These are phyloP conservation scores for Heteropelma amictum DNA, from an alignment of 2,888 invertebrate genomes.

Conservation along the genomic window DNA sequence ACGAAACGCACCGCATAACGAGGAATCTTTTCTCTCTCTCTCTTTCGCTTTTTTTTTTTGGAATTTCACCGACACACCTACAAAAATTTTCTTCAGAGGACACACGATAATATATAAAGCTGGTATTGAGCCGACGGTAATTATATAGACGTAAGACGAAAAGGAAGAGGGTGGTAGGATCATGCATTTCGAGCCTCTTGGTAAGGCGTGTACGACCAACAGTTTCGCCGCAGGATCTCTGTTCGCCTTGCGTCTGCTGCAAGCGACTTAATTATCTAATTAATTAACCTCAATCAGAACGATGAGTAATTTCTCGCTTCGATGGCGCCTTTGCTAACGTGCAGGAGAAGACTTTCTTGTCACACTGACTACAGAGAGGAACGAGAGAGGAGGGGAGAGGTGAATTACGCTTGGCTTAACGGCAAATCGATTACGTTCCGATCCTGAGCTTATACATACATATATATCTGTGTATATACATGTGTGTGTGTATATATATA, in stretches of 20 bases:
- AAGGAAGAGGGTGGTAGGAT: constrained; percentile 6
- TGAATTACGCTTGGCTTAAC: constrained; percentile 77
- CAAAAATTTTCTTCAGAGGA: constrained; percentile 45
- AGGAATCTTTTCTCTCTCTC: constrained; percentile 21
- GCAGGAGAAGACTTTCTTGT: constrained; percentile 74
- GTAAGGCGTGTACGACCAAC: constrained; percentile 44
- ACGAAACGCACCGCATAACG: not conserved
- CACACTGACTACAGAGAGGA: constrained; percentile 71
- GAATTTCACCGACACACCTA: not conserved
- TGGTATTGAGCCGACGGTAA: not conserved
- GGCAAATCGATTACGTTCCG: constrained; percentile 76
- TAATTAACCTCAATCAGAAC: constrained; percentile 78
- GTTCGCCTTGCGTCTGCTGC: constrained; percentile 61
- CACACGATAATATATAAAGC: not conserved
- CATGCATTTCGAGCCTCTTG: constrained; percentile 38
- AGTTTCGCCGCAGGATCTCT: constrained; percentile 43
- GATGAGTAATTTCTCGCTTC: constrained; percentile 78
- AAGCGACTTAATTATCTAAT: constrained; percentile 77
- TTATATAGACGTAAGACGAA: not conserved
- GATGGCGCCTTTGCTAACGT: constrained; percentile 75
- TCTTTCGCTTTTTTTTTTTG: constrained; percentile 18
- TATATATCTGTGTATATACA: not conserved
- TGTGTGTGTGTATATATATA: not conserved
- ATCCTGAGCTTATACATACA: constrained; percentile 56
- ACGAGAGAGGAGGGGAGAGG: constrained; percentile 6